Evolutionary conservation across 1,140 invertebrate species (phyloP), one percentile per base, ranked within the genome.

Genomic region (Drosophila jambulina): DNA sequence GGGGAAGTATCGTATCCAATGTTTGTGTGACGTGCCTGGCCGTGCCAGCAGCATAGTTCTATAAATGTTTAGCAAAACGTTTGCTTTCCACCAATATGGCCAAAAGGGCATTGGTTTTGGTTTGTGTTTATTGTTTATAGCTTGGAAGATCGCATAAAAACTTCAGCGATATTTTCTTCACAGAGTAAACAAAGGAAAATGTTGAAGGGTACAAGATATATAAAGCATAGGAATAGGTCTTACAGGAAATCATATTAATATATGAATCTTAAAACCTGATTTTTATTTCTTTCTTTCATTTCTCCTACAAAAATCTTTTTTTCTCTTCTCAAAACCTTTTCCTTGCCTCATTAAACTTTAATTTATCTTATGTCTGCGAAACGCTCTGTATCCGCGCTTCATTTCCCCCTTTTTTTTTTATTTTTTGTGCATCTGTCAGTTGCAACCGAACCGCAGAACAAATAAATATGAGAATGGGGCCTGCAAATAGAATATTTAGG

Each of bases 1-100:
- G 21, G 15, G 2, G 1, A 27, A 49, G 45, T 27, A 51, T 36
- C 34, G 53, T 23, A 53, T 43, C 46, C n/a, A n/a, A 65, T 65
- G 63, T 46, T 53, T 69, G 25, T 15, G 64, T 36, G 51, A 54
- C 51, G 51, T 54, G 53, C 21, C 53, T n/a, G 17, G 53, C 29
- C 19, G 51, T 61, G 42, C 42, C 65, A 60, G 53, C 64, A 68
- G 42, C 72, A 78, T 81, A 84, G 77, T 83, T 83, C 82, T 84
- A 84, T 78, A 81, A 84, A 81, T 86, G 82, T 84, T 81, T 85
- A 78, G 65, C 80, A 70, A 83, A 77, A 65, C 36, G 36, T 45
- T 64, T 32, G 34, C 57, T 43, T 42, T 29, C 15, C 46, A 67
- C 32, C 49, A 54, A 63, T 25, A 51, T 61, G 62, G 43, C 42